These are phyloP conservation scores for Xerus inauris DNA, from an alignment of 2,113 vertebrate species.

Conservation along the genomic window DNA sequence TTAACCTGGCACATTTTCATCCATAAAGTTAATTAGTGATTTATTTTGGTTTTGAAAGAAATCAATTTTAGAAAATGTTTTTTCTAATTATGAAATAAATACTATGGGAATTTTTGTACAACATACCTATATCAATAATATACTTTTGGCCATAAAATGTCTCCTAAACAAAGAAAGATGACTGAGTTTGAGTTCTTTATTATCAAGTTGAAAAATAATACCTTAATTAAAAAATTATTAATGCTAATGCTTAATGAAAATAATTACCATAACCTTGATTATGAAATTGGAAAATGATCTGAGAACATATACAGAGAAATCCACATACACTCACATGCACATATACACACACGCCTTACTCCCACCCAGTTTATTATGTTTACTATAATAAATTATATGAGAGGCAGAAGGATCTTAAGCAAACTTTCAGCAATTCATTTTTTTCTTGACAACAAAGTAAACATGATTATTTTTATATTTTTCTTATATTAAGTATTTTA, in stretches of 20 bases:
- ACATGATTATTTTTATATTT: not conserved
- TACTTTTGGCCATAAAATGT: not conserved
- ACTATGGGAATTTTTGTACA: not conserved
- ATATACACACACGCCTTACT: not conserved
- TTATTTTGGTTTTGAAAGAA: not conserved
- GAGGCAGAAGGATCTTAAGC: not conserved
- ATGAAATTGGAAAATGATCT: slow-evolving; percentile 31
- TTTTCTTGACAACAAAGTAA: slow-evolving; percentile 38
- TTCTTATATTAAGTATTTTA: not conserved
- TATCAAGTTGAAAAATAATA: not conserved
- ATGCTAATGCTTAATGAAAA: not conserved
- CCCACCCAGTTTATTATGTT: not conserved
- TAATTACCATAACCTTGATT: not conserved
- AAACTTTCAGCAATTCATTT: not conserved
- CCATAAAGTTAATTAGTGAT: not conserved
- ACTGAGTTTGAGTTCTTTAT: slow-evolving; percentile 1
- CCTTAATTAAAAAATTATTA: slow-evolving; percentile 27
- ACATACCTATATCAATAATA: not conserved
- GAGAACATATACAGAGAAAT: not conserved
- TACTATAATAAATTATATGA: too few species aligned
- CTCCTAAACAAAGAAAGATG: not conserved
- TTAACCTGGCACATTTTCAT: not conserved
- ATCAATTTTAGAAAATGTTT: not conserved
- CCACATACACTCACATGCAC: too few species aligned
- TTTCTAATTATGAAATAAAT: not conserved